Evolutionary conservation across 1,140 invertebrate species (phyloP).

Genomic region (Myzus persicae): DNA sequence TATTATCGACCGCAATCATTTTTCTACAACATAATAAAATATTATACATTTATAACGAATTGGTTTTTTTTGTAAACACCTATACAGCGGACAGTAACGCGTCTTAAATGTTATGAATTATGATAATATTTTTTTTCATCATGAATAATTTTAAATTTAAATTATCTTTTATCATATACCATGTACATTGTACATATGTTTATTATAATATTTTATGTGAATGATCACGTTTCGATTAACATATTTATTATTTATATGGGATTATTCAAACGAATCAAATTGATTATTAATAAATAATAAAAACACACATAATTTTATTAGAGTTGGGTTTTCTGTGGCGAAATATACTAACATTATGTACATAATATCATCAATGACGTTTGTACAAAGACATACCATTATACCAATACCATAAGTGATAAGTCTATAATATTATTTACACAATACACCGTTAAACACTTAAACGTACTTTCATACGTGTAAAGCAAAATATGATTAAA

Average conservation of each 20-base stretch:
- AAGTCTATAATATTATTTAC: neutral
- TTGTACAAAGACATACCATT: neutral
- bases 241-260: neutral
- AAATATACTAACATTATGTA: neutral
- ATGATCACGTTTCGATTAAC: neutral
- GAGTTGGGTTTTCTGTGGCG: neutral
- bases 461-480: neutral
- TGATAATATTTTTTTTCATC: neutral
- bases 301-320: neutral
- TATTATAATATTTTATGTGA: neutral
- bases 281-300: slow-evolving; percentile 20
- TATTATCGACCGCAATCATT: neutral
- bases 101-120: neutral
- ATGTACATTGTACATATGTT: neutral
- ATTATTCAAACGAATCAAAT: neutral
- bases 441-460: neutral
- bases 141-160: neutral
- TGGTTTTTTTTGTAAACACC: neutral
- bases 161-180: neutral
- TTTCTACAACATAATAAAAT: neutral
- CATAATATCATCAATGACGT: neutral
- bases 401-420: too few relatives aligned
- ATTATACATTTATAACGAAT: neutral
- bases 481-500: neutral
- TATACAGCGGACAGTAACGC: neutral